Evolutionary conservation across 2,888 invertebrate genomes (phyloP).

Genomic region (Diachrysia chrysitis): DNA sequence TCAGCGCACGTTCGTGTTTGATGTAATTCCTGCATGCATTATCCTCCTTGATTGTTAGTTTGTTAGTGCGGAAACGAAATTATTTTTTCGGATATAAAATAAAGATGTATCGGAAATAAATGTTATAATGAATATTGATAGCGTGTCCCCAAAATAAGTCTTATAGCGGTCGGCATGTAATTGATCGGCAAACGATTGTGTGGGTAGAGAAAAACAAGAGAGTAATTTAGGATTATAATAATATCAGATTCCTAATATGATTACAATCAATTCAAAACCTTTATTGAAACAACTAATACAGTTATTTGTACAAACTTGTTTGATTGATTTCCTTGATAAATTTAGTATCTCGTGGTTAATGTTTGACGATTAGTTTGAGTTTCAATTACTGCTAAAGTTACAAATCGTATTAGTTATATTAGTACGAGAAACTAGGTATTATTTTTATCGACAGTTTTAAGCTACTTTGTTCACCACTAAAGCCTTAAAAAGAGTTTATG

Average conservation of each 20-base stretch:
- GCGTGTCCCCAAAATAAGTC: slow-evolving; percentile 27
- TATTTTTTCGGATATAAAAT: slow-evolving; percentile 19
- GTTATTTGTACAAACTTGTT: background rate
- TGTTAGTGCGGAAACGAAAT: slow-evolving; percentile 21
- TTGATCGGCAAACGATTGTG: slow-evolving; percentile 19
- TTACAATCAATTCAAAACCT: background rate
- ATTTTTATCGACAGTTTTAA: background rate
- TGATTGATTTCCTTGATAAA: slow-evolving; percentile 1
- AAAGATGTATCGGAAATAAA: slow-evolving; percentile 28
- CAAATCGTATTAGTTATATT: background rate
- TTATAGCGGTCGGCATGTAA: slow-evolving; percentile 22
- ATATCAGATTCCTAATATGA: slow-evolving; percentile 8
- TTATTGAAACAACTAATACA: slow-evolving; percentile 11
- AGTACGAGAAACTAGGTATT: background rate
- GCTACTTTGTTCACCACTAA: background rate
- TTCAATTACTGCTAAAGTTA: background rate
- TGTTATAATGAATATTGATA: slow-evolving; percentile 39
- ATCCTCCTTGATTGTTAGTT: slow-evolving; percentile 53
- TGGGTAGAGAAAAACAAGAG: slow-evolving; percentile 8
- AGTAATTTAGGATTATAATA: slow-evolving; percentile 19
- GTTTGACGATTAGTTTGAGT: background rate
- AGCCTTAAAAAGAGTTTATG: background rate
- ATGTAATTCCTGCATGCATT: slow-evolving; percentile 68
- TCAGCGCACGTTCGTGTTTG: slow-evolving; percentile 67
- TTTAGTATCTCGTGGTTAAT: slow-evolving; percentile 3